Percentiles rank a stretch among this genome's conserved stretches.
Conservation (phyloP, 2,113 vertebrate species). For the Cryptoleucopteryx plumbea region DNA sequence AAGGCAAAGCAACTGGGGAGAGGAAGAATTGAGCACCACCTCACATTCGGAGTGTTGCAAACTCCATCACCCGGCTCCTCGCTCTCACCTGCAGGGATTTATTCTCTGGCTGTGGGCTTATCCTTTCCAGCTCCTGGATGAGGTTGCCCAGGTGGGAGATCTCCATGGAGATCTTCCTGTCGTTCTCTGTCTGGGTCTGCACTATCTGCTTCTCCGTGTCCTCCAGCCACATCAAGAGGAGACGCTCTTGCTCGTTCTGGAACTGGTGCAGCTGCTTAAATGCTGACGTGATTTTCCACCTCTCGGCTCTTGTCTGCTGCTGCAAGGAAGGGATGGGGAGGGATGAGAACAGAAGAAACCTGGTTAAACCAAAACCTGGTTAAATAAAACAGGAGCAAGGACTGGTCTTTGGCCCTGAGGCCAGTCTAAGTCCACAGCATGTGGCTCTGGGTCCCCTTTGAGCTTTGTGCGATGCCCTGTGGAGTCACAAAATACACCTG, state of each 20-base stretch:
- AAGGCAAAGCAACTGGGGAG: background rate
- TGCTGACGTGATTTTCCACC: background rate
- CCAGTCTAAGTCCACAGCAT: background rate
- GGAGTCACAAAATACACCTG: background rate
- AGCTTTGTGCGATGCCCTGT: background rate
- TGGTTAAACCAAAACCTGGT: accelerated
- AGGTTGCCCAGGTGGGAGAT: background rate
- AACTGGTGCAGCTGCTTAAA: background rate
- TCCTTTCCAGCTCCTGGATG: background rate
- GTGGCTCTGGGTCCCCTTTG: background rate
- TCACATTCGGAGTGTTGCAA: background rate
- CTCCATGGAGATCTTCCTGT: background rate
- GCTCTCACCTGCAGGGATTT: background rate
- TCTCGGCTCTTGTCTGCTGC: background rate
- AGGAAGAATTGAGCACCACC: background rate
- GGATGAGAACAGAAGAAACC: background rate
- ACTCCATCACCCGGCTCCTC: background rate
- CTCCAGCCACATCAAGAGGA: background rate
- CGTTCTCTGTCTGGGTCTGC: background rate
- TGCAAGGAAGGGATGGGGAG: background rate
- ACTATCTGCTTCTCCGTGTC: background rate
- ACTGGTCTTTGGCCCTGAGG: background rate
- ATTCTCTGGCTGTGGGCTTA: background rate
- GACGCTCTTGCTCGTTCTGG: background rate
- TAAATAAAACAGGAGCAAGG: background rate